Evolutionary conservation across 2,888 invertebrate species (phyloP).

Genomic region (Dicyrtomina minuta): DNA sequence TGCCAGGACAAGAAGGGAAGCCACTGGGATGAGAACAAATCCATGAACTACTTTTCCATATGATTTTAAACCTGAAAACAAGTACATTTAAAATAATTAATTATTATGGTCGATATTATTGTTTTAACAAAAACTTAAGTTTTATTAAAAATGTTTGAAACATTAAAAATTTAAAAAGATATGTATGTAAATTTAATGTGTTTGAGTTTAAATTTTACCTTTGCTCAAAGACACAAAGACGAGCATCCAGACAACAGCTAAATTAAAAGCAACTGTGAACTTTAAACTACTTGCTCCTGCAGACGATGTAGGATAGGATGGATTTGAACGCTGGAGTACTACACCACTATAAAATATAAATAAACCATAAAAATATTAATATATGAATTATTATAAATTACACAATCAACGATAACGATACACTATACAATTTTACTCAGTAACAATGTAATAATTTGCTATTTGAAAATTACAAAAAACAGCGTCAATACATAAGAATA

Average conservation of each 20-base stretch:
- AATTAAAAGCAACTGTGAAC: slow-evolving; percentile 85
- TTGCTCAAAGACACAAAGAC: slow-evolving; percentile 84
- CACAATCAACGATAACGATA: too few relatives aligned
- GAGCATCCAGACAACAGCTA: slow-evolving; percentile 87
- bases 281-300: slow-evolving; percentile 64
- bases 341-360: slow-evolving; percentile 76
- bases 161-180: not conserved
- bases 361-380: not conserved
- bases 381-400: not conserved
- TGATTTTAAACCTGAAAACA: slow-evolving; percentile 69
- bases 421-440: too few relatives aligned
- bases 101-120: slow-evolving; percentile 1
- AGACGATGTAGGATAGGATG: slow-evolving; percentile 57
- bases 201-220: slow-evolving; percentile 59
- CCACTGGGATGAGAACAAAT: slow-evolving; percentile 74
- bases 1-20: slow-evolving; percentile 72
- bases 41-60: slow-evolving; percentile 82
- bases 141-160: not conserved
- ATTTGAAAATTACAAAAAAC: too few relatives aligned
- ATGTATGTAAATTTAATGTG: not conserved
- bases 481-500: too few relatives aligned
- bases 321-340: slow-evolving; percentile 69
- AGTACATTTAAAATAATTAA: too few relatives aligned
- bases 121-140: not conserved
- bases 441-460: too few relatives aligned